These are phyloP conservation scores for Tragelaphus strepsiceros DNA, from an alignment of 2,113 vertebrate species.

Conservation along the genomic window DNA sequence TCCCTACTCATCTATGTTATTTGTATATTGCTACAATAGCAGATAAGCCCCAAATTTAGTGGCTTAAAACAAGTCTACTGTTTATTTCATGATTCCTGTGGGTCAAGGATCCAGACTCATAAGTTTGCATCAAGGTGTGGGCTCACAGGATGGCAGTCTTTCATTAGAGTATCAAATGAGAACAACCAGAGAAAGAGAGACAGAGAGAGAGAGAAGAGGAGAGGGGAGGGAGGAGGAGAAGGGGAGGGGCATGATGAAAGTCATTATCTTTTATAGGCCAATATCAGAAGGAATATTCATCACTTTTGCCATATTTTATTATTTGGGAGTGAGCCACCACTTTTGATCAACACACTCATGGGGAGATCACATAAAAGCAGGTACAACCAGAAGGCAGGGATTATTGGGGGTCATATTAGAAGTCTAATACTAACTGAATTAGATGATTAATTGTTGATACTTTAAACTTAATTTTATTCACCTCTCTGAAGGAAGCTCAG, in stretches of 20 bases:
- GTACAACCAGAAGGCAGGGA: neutral
- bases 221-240: fast-evolving
- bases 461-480: neutral
- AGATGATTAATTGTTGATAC: neutral
- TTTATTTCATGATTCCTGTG: neutral
- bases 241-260: neutral
- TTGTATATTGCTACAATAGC: neutral
- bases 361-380: neutral
- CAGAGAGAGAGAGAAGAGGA: neutral
- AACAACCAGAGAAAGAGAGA: neutral
- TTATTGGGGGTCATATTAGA: neutral
- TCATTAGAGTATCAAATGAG: neutral
- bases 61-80: neutral
- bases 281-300: neutral
- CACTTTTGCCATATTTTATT: neutral
- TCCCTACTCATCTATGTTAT: neutral
- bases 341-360: neutral
- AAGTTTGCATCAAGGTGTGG: neutral
- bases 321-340: neutral
- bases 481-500: neutral
- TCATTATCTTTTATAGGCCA: neutral
- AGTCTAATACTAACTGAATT: neutral
- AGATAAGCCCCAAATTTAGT: neutral
- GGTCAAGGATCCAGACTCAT: neutral
- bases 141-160: neutral